phyloP scores from a whole-genome alignment of 2,113 vertebrate genomes.

The Prionailurus viverrinus region DNA sequence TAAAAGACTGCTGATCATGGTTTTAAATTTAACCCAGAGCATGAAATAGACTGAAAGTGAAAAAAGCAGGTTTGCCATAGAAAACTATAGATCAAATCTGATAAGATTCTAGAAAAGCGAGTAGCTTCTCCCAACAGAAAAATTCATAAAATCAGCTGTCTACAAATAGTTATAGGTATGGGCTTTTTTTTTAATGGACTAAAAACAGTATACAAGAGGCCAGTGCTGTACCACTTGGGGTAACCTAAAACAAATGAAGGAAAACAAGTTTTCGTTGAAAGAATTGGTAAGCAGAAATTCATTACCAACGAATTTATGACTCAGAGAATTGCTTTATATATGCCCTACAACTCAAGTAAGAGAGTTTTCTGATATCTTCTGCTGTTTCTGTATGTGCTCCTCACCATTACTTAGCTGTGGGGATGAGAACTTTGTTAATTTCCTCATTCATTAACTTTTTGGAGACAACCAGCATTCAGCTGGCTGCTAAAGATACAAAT shows the following conservation, averaged over 20 bases:
- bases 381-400: not conserved
- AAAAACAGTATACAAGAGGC: not conserved
- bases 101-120: constrained; percentile 31
- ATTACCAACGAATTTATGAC: not conserved
- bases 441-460: not conserved
- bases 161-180: not conserved
- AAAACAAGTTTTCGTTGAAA: constrained; percentile 48
- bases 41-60: constrained; percentile 40
- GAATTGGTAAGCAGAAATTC: not conserved
- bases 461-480: not conserved
- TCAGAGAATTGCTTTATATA: not conserved
- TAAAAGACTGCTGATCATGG: not conserved
- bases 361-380: constrained; percentile 10
- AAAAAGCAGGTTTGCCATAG: constrained; percentile 15
- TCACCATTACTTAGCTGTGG: not conserved
- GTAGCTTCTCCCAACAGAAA: not conserved
- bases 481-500: constrained; percentile 22
- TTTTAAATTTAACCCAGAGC: constrained; percentile 44
- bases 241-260: constrained; percentile 43
- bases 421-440: not conserved
- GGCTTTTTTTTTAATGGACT: not conserved
- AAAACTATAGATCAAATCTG: constrained; percentile 17
- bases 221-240: not conserved
- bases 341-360: not conserved
- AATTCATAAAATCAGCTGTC: constrained; percentile 27